Conservation (phyloP, 2,113 vertebrate species). For the Antechinus stuartii region DNA sequence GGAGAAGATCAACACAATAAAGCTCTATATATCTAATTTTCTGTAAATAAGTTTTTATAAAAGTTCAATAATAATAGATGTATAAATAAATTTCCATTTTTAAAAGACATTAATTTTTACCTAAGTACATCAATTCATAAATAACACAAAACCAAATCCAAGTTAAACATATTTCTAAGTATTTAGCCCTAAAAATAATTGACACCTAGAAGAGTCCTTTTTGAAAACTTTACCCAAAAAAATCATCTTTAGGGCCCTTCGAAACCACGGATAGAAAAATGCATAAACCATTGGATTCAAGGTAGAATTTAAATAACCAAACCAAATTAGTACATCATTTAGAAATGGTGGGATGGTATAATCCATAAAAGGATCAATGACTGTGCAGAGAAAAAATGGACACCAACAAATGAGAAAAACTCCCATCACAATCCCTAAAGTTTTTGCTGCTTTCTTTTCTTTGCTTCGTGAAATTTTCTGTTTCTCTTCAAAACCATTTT, state of each 20-base stretch:
- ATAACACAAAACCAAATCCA: background rate
- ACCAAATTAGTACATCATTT: slow-evolving; percentile 86
- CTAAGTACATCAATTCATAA: background rate
- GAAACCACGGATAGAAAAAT: slow-evolving; percentile 91
- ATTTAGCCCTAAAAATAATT: slow-evolving; percentile 79
- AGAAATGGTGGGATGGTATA: slow-evolving; percentile 82
- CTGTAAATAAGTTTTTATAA: slow-evolving; percentile 28
- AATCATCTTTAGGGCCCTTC: slow-evolving; percentile 88
- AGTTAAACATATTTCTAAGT: slow-evolving; percentile 18
- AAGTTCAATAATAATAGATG: rapidly evolving
- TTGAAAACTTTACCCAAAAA: slow-evolving; percentile 86
- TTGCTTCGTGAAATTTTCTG: slow-evolving; percentile 72
- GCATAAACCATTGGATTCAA: slow-evolving; percentile 90
- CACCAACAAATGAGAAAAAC: slow-evolving; percentile 89
- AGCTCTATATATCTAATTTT: background rate
- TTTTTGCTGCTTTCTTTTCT: slow-evolving; percentile 88
- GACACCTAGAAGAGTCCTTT: slow-evolving; percentile 82
- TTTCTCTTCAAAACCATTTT: slow-evolving; percentile 71
- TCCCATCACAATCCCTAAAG: slow-evolving; percentile 87
- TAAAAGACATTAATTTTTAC: background rate
- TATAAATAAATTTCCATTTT: background rate
- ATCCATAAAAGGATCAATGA: slow-evolving; percentile 84
- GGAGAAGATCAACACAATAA: background rate
- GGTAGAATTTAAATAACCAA: slow-evolving; percentile 90
- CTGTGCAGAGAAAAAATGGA: slow-evolving; percentile 88